Conservation (phyloP, 2,888 invertebrate genomes). For the Lepidonotus clava region DNA sequence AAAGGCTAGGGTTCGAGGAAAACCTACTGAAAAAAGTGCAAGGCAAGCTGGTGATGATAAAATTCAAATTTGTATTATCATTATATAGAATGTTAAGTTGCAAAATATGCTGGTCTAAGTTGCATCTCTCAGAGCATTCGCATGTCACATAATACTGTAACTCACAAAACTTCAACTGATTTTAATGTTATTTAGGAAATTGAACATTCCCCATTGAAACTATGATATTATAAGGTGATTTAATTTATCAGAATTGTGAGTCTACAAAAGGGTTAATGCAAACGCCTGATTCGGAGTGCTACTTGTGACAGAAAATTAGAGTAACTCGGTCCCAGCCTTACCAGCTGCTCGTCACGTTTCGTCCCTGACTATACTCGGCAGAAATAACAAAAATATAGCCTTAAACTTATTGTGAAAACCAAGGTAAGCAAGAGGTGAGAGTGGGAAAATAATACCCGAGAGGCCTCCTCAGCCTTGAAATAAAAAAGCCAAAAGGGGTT, state of each 20-base stretch:
- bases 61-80: not conserved
- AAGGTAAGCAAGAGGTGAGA: too few relatives aligned
- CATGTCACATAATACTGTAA: not conserved
- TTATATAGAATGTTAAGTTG: not conserved
- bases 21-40: constrained; percentile 2
- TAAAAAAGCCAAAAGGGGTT: too few relatives aligned
- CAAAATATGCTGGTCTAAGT: not conserved
- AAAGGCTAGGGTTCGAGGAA: not conserved
- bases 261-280: constrained; percentile 15
- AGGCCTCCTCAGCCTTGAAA: too few relatives aligned
- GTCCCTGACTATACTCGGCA: constrained; percentile 7
- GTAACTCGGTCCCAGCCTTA: not conserved
- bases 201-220: too few relatives aligned
- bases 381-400: not conserved
- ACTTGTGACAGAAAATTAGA: not conserved
- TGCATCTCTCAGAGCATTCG: not conserved
- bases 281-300: not conserved
- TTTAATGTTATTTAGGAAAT: too few relatives aligned
- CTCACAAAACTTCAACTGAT: too few relatives aligned
- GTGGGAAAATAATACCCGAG: too few relatives aligned
- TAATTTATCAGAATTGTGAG: too few relatives aligned
- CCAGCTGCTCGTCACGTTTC: constrained; percentile 38
- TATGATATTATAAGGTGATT: too few relatives aligned
- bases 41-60: not conserved
- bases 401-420: too few relatives aligned